Conservation (phyloP, 2,113 vertebrate species). For the Pachyramphus minor region DNA sequence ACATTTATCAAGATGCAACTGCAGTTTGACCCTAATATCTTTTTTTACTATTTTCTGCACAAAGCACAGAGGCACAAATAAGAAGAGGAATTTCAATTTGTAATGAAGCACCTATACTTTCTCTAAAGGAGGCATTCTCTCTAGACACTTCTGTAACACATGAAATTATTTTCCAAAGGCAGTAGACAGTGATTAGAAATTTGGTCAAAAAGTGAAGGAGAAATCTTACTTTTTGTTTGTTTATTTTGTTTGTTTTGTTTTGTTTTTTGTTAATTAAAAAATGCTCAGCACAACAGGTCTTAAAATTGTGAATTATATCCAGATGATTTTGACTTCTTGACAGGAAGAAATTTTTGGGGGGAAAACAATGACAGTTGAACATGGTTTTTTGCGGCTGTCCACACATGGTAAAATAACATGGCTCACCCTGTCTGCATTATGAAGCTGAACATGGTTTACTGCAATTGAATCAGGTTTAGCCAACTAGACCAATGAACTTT, state of each 20-base stretch:
- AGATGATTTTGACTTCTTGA: background rate
- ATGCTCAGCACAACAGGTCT: background rate
- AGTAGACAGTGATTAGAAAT: background rate
- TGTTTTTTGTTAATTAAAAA: background rate
- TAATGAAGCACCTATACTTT: background rate
- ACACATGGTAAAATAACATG: background rate
- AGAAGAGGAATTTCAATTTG: background rate
- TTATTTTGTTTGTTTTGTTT: no score
- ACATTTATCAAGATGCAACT: background rate
- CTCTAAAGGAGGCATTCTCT: background rate
- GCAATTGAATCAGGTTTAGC: background rate
- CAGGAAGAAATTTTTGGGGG: background rate
- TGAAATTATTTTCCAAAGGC: background rate
- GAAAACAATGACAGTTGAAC: background rate
- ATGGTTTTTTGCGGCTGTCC: slow-evolving; percentile 3
- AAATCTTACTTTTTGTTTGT: background rate
- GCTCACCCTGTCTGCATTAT: background rate
- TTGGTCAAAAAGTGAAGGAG: background rate
- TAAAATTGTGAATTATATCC: background rate
- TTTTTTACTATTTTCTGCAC: background rate
- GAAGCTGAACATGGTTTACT: slow-evolving; percentile 4
- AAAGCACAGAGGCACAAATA: background rate
- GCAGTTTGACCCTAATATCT: background rate
- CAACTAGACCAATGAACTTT: slow-evolving; percentile 10
- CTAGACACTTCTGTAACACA: background rate